Evolutionary conservation across 2,113 vertebrate species (phyloP), one percentile per base, ranked within the genome.

Genomic region (Rutilus rutilus): DNA sequence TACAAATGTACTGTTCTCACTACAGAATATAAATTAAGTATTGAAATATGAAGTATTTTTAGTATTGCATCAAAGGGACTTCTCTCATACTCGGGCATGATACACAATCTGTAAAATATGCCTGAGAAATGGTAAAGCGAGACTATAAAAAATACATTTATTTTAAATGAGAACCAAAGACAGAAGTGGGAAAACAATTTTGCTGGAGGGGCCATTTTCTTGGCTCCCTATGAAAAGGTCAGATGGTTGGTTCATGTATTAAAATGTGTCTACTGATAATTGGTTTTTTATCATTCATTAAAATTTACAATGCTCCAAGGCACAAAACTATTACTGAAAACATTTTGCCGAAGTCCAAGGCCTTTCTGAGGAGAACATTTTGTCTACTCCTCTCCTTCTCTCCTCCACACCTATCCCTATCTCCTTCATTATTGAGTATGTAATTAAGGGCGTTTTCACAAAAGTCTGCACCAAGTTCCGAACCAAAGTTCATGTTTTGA

Each of bases 241-340:
- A 94, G 80, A 86, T 85, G 85, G 86, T 83, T 85, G 89, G 82
- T 90, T 91, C 90, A 79, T 90, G 87, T 89, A 91, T 94, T 93
- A 94, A 92, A 92, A 92, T 89, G 90, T 79, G 89, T 78, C 87
- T 91, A 90, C 93, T 91, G 90, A 91, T 95, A 94, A 95, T 93
- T 95, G 93, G 91, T 93, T 93, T 94, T 92, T 93, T 94, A 93
- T 94, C 92, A 92, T 92, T 94, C 93, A 94, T 94, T 94, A 93
- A 95, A 93, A 93, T 87, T 87, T 88, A 91, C 89, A 89, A 93
- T 87, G 93, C 94, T 94, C 86, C 91, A 87, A 93, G 93, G 92
- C 92, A 91, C 91, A 93, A 92, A 91, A 91, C 90, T 92, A 92
- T 94, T 92, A 93, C 93, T 90, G 92, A 89, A 93, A 93, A 91